Evolutionary conservation across 2,797 vertebrate species (phyloP).

Genomic region (Pantherophis vulpinus): DNA sequence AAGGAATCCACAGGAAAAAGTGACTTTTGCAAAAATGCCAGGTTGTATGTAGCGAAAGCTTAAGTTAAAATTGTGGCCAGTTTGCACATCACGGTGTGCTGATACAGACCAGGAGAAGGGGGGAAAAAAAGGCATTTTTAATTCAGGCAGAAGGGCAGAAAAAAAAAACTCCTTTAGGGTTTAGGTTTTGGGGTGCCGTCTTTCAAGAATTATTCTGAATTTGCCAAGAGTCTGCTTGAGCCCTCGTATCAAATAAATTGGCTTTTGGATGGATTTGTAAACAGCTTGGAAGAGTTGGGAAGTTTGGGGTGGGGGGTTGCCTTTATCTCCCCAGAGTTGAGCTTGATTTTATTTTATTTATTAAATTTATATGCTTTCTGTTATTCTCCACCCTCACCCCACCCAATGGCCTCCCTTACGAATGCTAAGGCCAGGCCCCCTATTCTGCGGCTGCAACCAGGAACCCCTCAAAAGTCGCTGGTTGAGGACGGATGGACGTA

Average conservation of each 20-base stretch:
- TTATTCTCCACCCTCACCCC: neutral
- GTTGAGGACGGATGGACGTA: neutral
- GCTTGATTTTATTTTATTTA: neutral
- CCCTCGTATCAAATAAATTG: neutral
- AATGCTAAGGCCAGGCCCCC: too few relatives aligned
- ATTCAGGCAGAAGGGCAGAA: neutral
- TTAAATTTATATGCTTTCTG: neutral
- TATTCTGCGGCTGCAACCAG: neutral
- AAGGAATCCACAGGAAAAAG: neutral
- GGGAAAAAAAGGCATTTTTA: neutral
- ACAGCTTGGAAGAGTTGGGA: neutral
- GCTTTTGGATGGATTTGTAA: neutral
- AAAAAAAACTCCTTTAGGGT: neutral
- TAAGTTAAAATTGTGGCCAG: neutral
- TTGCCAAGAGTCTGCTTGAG: neutral
- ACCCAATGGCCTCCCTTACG: neutral
- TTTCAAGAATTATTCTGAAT: neutral
- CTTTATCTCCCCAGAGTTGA: neutral
- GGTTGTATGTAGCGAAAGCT: neutral
- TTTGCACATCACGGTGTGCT: neutral
- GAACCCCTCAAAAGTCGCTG: rapidly evolving
- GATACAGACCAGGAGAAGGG: neutral
- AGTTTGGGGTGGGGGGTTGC: neutral
- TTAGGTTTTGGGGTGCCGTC: neutral
- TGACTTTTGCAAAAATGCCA: neutral